These are phyloP conservation scores for Colius striatus DNA, from an alignment of 2,113 vertebrate genomes.

Conservation along the genomic window DNA sequence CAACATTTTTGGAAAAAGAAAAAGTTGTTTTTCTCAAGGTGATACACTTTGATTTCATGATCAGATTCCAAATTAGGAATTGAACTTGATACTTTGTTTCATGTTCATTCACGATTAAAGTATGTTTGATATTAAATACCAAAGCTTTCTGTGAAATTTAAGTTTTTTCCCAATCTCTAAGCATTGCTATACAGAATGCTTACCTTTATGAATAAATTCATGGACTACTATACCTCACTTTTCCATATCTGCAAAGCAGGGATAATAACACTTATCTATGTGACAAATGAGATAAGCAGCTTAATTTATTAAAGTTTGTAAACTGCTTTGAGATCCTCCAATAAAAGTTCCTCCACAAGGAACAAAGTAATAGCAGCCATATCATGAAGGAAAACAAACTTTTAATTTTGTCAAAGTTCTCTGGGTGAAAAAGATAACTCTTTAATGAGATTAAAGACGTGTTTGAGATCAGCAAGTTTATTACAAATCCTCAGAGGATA, in stretches of 20 bases:
- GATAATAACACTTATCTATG: slow-evolving; percentile 46
- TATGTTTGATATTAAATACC: slow-evolving; percentile 24
- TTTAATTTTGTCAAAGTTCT: slow-evolving; percentile 47
- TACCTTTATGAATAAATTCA: slow-evolving; percentile 10
- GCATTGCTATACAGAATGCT: background rate
- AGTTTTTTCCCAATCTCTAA: background rate
- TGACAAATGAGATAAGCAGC: slow-evolving; percentile 34
- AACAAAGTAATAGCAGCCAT: slow-evolving; percentile 8
- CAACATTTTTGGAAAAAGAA: slow-evolving; percentile 23
- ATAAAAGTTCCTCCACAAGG: background rate
- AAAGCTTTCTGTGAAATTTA: background rate
- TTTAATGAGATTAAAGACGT: slow-evolving; percentile 54
- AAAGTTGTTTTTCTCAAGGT: slow-evolving; percentile 37
- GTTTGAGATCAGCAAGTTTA: slow-evolving; percentile 55
- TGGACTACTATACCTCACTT: background rate
- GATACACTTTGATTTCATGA: slow-evolving; percentile 51
- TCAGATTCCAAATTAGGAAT: slow-evolving; percentile 32
- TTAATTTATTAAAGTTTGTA: slow-evolving; percentile 63
- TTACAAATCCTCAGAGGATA: slow-evolving; percentile 54
- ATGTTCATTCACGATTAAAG: slow-evolving; percentile 50
- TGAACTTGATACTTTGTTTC: slow-evolving; percentile 52
- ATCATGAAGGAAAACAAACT: slow-evolving; percentile 39
- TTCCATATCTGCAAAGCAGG: slow-evolving; percentile 7
- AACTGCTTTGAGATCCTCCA: slow-evolving; percentile 20
- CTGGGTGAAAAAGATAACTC: slow-evolving; percentile 34